Conservation (phyloP, 2,113 vertebrate genomes). For the Verasper variegatus region DNA sequence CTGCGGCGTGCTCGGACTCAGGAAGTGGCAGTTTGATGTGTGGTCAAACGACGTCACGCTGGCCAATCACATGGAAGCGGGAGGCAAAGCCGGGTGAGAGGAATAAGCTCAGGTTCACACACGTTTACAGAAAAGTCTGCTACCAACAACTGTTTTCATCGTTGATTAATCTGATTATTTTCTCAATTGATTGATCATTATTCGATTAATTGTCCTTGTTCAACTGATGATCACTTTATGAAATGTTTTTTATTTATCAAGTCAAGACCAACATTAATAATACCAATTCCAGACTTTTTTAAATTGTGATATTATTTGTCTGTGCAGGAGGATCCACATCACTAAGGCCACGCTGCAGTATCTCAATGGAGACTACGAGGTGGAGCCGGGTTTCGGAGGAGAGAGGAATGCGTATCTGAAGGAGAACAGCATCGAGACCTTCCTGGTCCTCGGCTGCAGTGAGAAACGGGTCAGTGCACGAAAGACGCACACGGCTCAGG, state of each 20-base stretch:
- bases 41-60: conserved; percentile 97
- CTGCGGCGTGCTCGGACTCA: conserved; percentile 93
- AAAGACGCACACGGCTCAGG: conserved; percentile 6
- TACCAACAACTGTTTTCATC: too few species aligned
- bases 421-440: conserved; percentile 96
- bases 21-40: conserved; percentile 98
- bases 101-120: neutral
- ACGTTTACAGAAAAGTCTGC: neutral
- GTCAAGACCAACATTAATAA: too few species aligned
- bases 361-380: conserved; percentile 96
- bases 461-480: conserved; percentile 89
- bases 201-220: too few species aligned
- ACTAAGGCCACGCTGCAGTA: conserved; percentile 95
- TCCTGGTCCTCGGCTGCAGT: conserved; percentile 95
- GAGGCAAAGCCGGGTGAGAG: conserved; percentile 93
- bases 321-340: conserved; percentile 92
- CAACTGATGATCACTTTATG: too few species aligned
- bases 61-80: conserved; percentile 97
- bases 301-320: neutral
- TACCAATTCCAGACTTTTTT: too few species aligned
- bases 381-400: conserved; percentile 92
- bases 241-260: too few species aligned
- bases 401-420: conserved; percentile 96
- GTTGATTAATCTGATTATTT: too few species aligned
- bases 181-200: too few species aligned